These are phyloP conservation scores for Hapalemur alaotrensis DNA, from an alignment of 2,797 vertebrate species.

Conservation along the genomic window DNA sequence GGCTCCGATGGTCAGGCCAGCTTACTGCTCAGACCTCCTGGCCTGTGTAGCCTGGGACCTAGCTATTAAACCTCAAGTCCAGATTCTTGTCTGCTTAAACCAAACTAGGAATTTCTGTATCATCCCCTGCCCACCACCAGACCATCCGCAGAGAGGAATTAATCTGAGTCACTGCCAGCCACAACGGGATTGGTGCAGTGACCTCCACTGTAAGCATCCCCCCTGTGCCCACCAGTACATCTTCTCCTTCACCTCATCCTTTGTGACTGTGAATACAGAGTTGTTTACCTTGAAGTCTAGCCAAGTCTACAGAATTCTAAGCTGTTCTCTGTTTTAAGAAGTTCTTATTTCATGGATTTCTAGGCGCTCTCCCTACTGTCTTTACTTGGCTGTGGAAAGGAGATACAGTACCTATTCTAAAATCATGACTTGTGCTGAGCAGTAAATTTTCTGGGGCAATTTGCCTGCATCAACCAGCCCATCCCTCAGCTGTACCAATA, in stretches of 20 bases:
- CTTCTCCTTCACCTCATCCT: background rate
- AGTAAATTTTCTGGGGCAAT: background rate
- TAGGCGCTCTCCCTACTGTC: background rate
- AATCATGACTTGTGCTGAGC: background rate
- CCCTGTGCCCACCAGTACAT: background rate
- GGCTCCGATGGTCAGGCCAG: background rate
- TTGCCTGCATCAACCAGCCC: background rate
- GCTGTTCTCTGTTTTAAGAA: background rate
- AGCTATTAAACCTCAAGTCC: conserved; percentile 29
- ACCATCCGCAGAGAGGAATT: conserved; percentile 27
- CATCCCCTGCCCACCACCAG: conserved; percentile 31
- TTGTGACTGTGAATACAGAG: background rate
- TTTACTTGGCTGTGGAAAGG: background rate
- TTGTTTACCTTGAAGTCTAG: conserved; percentile 42
- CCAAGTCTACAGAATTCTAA: background rate
- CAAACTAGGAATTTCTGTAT: conserved; percentile 32
- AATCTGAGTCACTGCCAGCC: conserved; percentile 38
- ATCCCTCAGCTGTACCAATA: background rate
- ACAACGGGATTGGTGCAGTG: background rate
- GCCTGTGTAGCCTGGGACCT: background rate
- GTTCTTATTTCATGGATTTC: background rate
- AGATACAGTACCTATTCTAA: background rate
- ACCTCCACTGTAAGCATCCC: background rate
- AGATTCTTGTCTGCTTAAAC: conserved; percentile 46
- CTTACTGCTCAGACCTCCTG: background rate